Base-by-base conservation (phyloP, 1,140 invertebrate species). In the Nasonia longicornis region DNA sequence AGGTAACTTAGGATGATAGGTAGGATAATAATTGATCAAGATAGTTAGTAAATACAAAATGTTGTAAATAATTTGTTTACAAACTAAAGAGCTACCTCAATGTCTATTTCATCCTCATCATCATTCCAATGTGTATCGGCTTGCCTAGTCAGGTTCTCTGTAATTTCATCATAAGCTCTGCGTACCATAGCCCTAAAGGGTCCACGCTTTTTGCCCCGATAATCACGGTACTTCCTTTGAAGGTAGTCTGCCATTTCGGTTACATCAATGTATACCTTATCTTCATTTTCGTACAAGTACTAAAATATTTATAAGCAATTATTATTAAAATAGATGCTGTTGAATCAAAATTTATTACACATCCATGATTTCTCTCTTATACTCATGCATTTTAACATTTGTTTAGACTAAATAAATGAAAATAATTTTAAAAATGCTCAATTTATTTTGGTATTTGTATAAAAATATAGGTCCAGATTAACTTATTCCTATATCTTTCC, bases 161-260 rank as follows among this genome's bases (percentile, higher is more conserved):
- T 89, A 82, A 89, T 86, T 88, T 91, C 87, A 85, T 91, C 90
- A 79, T 92, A 94, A 87, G 93, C 91, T 90, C 90, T 88, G 91
- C 93, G 83, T 14, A 96, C 94, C 87, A 93, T 89, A 79, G 91
- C 89, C 86, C 92, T 92, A 87, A 96, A 96, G 35, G 94, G 92
- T 71, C 88, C 91, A 72, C 93, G 91, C 88, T 95, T 95, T 85
- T 93, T 94, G 86, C 92, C 92, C 72, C 91, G 92, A 89, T 96
- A 96, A 84, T 96, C 95, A 26, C 92, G 91, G 88, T 94, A 95
- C 84, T 92, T 92, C 86, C 92, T 93, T 91, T 94, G 94, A 45
- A 96, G 91, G 84, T 92, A 91, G 86, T 94, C 93, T 84, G 94
- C 94, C 94, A 96, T 95, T 87, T 93, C 93, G 84, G 93, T 93